phyloP scores from a whole-genome alignment of 2,888 invertebrate genomes.

The Aleiodes leptofemur region DNA sequence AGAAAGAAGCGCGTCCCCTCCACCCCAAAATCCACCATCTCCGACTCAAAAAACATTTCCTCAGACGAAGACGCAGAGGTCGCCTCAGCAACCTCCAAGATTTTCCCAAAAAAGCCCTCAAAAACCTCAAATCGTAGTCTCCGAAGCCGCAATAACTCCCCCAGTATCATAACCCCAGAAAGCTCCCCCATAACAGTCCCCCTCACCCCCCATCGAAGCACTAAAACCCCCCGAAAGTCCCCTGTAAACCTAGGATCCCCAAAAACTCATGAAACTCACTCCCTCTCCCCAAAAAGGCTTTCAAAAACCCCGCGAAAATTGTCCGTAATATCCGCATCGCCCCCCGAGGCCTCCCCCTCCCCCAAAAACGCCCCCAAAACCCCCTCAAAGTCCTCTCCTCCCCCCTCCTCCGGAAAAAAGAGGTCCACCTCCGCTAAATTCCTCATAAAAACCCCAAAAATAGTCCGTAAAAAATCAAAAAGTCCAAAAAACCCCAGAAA shows the following conservation, averaged over 20 bases:
- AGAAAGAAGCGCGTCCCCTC: neutral
- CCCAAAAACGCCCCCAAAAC: neutral
- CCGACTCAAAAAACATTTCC: neutral
- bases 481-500: constrained; percentile 14
- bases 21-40: too few relatives aligned
- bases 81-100: constrained; percentile 36
- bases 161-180: constrained; percentile 60
- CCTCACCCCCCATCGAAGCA: constrained; percentile 62
- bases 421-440: too few relatives aligned
- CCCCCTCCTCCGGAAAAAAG: too few relatives aligned
- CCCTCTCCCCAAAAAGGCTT: constrained; percentile 51
- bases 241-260: constrained; percentile 63
- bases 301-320: constrained; percentile 64
- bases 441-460: neutral
- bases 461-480: constrained; percentile 21
- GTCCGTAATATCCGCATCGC: constrained; percentile 54
- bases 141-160: constrained; percentile 11
- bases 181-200: constrained; percentile 62
- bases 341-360: constrained; percentile 32
- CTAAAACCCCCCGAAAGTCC: constrained; percentile 64
- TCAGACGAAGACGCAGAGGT: constrained; percentile 50
- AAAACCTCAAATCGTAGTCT: constrained; percentile 24
- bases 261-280: constrained; percentile 63
- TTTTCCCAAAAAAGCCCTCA: constrained; percentile 4
- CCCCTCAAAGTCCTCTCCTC: neutral